Base-by-base conservation (phyloP, 2,113 vertebrate species). In the Cisticola juncidis region DNA sequence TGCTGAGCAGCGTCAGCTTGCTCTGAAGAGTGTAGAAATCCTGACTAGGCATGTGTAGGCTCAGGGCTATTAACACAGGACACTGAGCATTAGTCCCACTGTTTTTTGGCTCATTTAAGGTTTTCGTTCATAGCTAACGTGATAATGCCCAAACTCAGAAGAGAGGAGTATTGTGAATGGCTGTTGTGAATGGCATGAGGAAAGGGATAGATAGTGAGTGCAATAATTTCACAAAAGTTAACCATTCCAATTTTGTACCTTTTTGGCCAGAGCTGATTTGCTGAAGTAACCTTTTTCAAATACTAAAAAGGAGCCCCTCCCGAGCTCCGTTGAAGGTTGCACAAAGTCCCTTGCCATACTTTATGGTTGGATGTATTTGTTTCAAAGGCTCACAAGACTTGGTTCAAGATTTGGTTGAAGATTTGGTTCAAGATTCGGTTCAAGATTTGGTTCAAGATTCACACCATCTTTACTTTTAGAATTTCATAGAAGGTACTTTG, bases 281-380 rank as follows among this genome's bases (percentile, higher is more conserved):
- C 6, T 38, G 29, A 47, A 47, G 4, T 22, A 13, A 19, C 6
- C 9, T 82, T 65, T 61, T 33, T 17, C 21, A 53, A 79, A 69
- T 28, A 26, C 7, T 35, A 35, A 58, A 54, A 64, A 51, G n/a
- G 51, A 31, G 0, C 0, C 7, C 1, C 3, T 25, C 15, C 4
- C n/a, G 53, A 56, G 4, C 6, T 73, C 21, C 50, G 1, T 2
- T 68, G 25, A 60, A 12, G 44, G 9, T 35, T 51, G 11, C 4
- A 11, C 14, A 23, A 81, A 92, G 19, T 40, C 31, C 14, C 60
- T 66, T 66, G 23, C 31, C 40, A 11, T 56, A 26, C 4, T 29
- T 76, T 23, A 28, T 65, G 25, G 6, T 14, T 60, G 40, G 47
- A 93, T 79, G 9, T 5, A 56, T 21, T 69, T 76, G 12, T n/a